Evolutionary conservation across 2,113 vertebrate genomes (phyloP).

Genomic region (Grammomys surdaster): DNA sequence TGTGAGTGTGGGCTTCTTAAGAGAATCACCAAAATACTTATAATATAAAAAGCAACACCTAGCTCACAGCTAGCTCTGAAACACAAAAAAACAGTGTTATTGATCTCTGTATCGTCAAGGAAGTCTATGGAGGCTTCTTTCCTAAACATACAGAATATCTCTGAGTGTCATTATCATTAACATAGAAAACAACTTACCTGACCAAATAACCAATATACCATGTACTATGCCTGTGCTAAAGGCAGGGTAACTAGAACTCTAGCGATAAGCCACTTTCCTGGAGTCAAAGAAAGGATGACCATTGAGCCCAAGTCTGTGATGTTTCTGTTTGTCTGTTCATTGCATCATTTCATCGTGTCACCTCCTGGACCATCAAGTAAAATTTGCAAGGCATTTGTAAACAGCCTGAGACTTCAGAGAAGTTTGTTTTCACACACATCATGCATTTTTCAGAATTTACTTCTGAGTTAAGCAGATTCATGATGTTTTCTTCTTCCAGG

Average conservation of each 20-base stretch:
- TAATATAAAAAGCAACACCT: not conserved
- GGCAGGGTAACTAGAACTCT: not conserved
- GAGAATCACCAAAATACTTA: not conserved
- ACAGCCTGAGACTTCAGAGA: constrained; percentile 2
- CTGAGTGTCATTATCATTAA: constrained; percentile 32
- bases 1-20: not conserved
- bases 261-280: not conserved
- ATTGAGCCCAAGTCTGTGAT: not conserved
- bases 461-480: not conserved
- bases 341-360: not conserved
- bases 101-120: not conserved
- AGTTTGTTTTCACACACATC: not conserved
- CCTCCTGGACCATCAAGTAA: not conserved
- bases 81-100: not conserved
- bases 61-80: not conserved
- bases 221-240: not conserved
- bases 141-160: not conserved
- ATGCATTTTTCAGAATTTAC: not conserved
- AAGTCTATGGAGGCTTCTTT: not conserved
- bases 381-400: constrained; percentile 6
- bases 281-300: not conserved
- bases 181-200: constrained; percentile 11
- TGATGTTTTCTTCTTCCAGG: not conserved
- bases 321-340: not conserved
- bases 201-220: not conserved